Conservation (phyloP, 2,888 invertebrate genomes). For the Drosophila nigritarsus region DNA sequence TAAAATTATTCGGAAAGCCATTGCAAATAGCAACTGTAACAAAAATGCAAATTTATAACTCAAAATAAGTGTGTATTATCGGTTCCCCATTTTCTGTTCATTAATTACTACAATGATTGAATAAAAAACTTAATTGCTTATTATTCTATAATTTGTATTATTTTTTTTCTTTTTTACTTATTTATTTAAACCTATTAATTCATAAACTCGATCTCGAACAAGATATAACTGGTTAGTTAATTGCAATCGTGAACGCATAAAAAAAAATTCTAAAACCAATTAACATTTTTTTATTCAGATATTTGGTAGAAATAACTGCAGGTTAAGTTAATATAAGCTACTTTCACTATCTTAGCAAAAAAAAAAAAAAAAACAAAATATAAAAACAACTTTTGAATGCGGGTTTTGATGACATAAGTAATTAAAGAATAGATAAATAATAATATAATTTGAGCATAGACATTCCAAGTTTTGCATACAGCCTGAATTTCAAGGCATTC, state of each 20-base stretch:
- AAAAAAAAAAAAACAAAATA: neutral
- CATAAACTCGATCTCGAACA: neutral
- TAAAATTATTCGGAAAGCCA: neutral
- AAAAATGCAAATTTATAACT: neutral
- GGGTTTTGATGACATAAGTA: constrained; percentile 23
- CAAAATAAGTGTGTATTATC: neutral
- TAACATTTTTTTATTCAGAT: neutral
- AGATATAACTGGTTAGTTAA: constrained; percentile 1
- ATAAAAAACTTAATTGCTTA: neutral
- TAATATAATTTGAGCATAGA: constrained; percentile 12
- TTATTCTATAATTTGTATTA: neutral
- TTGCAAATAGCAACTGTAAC: neutral
- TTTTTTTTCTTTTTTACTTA: neutral
- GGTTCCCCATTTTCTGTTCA: neutral
- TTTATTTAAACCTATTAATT: neutral
- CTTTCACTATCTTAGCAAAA: constrained; percentile 14
- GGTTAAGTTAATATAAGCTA: neutral
- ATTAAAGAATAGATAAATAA: constrained; percentile 9
- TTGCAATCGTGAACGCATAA: neutral
- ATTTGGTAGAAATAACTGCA: neutral
- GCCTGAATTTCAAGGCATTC: constrained; percentile 4
- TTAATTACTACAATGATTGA: neutral
- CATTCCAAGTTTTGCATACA: neutral
- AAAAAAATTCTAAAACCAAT: neutral
- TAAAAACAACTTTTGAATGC: neutral